Evolutionary conservation across 1,140 invertebrate species (phyloP).

Genomic region (Dendroctonus ponderosae): DNA sequence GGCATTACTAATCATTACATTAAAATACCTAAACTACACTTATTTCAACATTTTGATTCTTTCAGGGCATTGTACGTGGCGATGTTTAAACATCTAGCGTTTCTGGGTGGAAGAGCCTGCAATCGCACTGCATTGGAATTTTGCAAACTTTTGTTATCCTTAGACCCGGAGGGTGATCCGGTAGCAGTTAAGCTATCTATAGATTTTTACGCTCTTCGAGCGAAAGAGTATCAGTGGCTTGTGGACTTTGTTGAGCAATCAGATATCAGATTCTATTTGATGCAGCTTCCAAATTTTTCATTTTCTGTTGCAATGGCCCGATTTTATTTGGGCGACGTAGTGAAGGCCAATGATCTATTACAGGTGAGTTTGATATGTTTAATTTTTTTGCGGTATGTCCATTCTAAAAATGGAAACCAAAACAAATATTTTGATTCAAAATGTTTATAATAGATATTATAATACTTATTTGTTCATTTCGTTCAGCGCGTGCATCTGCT

Average conservation of each 20-base stretch:
- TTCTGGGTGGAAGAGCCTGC: slow-evolving; percentile 77
- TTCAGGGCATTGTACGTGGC: slow-evolving; percentile 76
- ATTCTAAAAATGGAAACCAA: neutral
- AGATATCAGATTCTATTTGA: slow-evolving; percentile 68
- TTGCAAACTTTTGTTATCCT: slow-evolving; percentile 70
- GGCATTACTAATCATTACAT: neutral
- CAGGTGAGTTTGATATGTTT: slow-evolving; percentile 15
- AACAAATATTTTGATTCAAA: too few relatives aligned
- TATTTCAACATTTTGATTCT: slow-evolving; percentile 38
- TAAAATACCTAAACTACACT: neutral
- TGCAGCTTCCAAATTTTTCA: slow-evolving; percentile 84
- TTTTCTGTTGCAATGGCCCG: slow-evolving; percentile 80
- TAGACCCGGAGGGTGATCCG: slow-evolving; percentile 85
- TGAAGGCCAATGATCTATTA: slow-evolving; percentile 59
- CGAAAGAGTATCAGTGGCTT: slow-evolving; percentile 81
- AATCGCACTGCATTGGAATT: slow-evolving; percentile 80
- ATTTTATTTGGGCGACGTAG: slow-evolving; percentile 57
- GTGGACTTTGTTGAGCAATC: slow-evolving; percentile 68
- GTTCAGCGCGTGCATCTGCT: too few relatives aligned
- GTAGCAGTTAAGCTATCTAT: slow-evolving; percentile 77
- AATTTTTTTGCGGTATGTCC: neutral
- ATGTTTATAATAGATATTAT: too few relatives aligned
- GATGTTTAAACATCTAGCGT: slow-evolving; percentile 80
- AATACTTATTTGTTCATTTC: too few relatives aligned
- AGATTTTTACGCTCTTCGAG: slow-evolving; percentile 83